A percentile compares a stretch with the other conserved stretches of the same genome.
Evolutionary conservation across 2,797 vertebrate species (phyloP).

Genomic region (Lutjanus campechanus): DNA sequence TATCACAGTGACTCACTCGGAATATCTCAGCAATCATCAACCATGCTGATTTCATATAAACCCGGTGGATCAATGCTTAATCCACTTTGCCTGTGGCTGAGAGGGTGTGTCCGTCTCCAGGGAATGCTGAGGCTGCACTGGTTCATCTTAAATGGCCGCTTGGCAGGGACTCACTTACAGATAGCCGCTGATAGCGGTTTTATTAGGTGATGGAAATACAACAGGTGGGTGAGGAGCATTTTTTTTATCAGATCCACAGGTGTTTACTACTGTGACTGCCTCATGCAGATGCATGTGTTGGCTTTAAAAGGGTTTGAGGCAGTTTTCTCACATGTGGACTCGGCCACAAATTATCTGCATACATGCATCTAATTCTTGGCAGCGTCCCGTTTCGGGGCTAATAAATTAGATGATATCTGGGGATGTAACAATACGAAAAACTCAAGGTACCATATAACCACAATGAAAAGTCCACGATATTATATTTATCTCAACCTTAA

Average conservation of each 20-base stretch:
- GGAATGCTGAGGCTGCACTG: slow-evolving; percentile 45
- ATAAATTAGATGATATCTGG: no score
- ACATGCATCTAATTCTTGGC: no score
- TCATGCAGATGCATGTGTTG: neutral
- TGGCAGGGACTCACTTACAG: slow-evolving; percentile 54
- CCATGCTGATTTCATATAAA: slow-evolving; percentile 38
- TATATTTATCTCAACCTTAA: no score
- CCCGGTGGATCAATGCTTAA: slow-evolving; percentile 23
- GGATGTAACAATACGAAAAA: no score
- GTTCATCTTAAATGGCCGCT: slow-evolving; percentile 10
- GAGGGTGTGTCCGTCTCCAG: neutral
- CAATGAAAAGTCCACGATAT: no score
- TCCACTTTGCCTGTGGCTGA: neutral
- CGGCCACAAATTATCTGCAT: no score
- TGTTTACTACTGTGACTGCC: neutral
- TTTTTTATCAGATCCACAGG: slow-evolving; percentile 17
- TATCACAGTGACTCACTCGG: neutral
- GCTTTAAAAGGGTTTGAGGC: neutral
- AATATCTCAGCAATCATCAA: slow-evolving; percentile 61
- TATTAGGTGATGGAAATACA: slow-evolving; percentile 17
- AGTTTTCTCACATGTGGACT: neutral
- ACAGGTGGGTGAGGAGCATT: neutral
- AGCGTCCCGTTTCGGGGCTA: no score
- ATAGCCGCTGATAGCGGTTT: slow-evolving; percentile 38
- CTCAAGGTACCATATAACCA: no score